Evolutionary conservation across 2,888 invertebrate species (phyloP), one percentile per base, ranked within the genome.

Genomic region (Pachycephus smyrnensis): DNA sequence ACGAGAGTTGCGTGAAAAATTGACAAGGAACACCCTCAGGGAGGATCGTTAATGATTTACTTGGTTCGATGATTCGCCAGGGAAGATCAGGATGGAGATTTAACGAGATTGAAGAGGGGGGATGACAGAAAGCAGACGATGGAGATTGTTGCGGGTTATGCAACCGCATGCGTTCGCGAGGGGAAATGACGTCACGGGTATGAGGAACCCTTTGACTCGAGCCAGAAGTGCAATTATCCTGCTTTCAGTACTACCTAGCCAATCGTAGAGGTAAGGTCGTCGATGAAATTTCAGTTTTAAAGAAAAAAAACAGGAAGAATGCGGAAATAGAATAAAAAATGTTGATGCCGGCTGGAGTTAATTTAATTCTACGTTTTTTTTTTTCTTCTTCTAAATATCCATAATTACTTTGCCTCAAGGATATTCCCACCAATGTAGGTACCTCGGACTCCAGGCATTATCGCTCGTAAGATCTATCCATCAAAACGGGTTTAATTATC

Each of bases 111-210:
- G 15, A 40, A 23, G 15, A 23, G 15, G 55, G 15, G 55, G 55
- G 9, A 1, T 9, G 55, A 23, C 6, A 23, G 55, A 55, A 55
- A 23, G 23, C 55, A 55, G 55, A 55, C 55, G 55, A 55, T 9
- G 55, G 23, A 55, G 55, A 55, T 23, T 55, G 9, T 55, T 55
- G 55, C 55, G 55, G 23, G 23, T 55, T 55, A 55, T 55, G 55
- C 55, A 55, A 55, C 23, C 55, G 55, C 55, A 55, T 55, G 55
- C 23, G 23, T 55, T 80, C 73, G 30, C 35, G 32, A 68, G 69
- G 81, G 84, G 84, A 86, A 83, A 74, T 83, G 83, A 85, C 84
- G 83, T 84, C 80, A 83, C 76, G 73, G 81, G 55, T 55, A 23
- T 55, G 55, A 23, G 55, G 55, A 55, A 55, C 55, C 55, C 55